Conservation (phyloP, 2,888 invertebrate genomes). For the Herminia tarsipennalis region DNA sequence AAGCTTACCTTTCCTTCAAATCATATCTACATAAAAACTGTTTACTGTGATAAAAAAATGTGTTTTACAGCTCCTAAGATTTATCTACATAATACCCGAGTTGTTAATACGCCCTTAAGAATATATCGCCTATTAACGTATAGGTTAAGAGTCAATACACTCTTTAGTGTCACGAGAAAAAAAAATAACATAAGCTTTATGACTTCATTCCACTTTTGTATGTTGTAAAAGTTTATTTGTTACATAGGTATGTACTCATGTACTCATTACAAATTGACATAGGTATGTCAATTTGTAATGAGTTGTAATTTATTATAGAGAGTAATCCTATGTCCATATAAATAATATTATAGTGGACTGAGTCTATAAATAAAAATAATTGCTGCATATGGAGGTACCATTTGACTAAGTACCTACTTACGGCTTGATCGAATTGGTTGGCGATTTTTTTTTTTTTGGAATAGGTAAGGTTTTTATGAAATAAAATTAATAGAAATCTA, state of each 20-base stretch:
- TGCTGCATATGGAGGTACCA: too few species aligned
- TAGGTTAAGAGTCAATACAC: constrained; percentile 36
- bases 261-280: background rate
- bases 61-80: constrained; percentile 13
- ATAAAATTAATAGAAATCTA: too few species aligned
- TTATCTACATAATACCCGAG: constrained; percentile 23
- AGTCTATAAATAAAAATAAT: too few species aligned
- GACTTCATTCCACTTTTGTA: constrained; percentile 34
- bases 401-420: too few species aligned
- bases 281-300: too few species aligned
- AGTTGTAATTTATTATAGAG: too few species aligned
- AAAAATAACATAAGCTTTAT: constrained; percentile 25
- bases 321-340: too few species aligned
- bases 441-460: too few species aligned
- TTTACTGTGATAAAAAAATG: background rate
- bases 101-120: constrained; percentile 30
- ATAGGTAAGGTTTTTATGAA: too few species aligned
- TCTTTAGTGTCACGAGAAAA: constrained; percentile 30
- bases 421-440: too few species aligned
- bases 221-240: constrained; percentile 25
- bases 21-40: background rate
- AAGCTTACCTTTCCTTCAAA: background rate
- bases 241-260: background rate
- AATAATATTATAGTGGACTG: too few species aligned
- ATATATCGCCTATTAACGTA: constrained; percentile 15